phyloP scores from a whole-genome alignment of 2,888 invertebrate species.

The Meteorus cinctellus region DNA sequence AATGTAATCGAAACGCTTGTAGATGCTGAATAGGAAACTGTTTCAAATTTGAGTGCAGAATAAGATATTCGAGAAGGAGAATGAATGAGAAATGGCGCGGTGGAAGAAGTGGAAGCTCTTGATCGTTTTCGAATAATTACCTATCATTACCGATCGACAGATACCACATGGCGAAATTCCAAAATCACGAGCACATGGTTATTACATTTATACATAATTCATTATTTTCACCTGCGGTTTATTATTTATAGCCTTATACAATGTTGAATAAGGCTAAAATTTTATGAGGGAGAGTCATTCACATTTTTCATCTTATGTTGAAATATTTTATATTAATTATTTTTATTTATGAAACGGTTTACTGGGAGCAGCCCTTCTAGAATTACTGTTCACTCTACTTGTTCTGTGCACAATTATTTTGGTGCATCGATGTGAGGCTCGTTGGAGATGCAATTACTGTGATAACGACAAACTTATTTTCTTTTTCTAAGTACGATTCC shows the following conservation, averaged over 20 bases:
- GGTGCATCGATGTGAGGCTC: too few species aligned
- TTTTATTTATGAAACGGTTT: neutral
- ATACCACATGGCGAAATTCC: conserved; percentile 50
- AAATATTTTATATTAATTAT: neutral
- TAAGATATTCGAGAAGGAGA: conserved; percentile 23
- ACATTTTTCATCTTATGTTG: conserved; percentile 28
- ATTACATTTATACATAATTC: conserved; percentile 50
- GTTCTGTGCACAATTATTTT: too few species aligned
- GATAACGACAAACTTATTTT: too few species aligned
- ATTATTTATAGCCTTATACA: conserved; percentile 40
- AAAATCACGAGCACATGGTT: conserved; percentile 42
- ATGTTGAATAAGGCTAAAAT: conserved; percentile 23
- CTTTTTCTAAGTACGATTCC: too few species aligned
- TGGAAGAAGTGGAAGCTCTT: conserved; percentile 28
- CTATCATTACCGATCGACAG: conserved; percentile 50
- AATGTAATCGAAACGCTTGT: conserved; percentile 39
- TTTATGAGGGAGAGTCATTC: conserved; percentile 24
- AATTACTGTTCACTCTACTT: too few species aligned
- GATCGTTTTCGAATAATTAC: conserved; percentile 49
- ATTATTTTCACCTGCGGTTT: conserved; percentile 35
- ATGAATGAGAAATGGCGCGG: neutral
- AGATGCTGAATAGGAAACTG: neutral
- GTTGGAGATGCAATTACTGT: too few species aligned
- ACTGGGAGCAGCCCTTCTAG: too few species aligned
- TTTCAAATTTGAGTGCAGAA: conserved; percentile 4